Evolutionary conservation across 2,113 vertebrate species (phyloP).

Genomic region (Malurus elegans): DNA sequence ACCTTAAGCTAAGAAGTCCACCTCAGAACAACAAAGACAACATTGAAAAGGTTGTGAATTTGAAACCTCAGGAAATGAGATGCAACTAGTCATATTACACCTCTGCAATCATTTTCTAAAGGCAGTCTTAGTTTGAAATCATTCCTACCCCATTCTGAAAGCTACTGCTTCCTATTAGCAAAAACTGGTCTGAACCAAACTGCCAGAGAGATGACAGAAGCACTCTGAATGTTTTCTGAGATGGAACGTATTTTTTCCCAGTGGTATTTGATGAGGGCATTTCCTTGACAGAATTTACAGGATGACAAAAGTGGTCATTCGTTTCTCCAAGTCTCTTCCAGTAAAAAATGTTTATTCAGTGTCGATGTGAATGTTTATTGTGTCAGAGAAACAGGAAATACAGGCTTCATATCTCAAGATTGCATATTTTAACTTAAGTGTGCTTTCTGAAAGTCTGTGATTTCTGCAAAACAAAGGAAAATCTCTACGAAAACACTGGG

Average conservation of each 20-base stretch:
- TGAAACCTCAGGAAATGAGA: neutral
- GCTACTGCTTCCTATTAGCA: neutral
- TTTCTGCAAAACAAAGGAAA: conserved; percentile 2
- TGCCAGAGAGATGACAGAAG: neutral
- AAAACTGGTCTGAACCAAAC: neutral
- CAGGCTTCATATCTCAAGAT: conserved; percentile 5
- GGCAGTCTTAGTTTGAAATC: neutral
- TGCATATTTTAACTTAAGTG: conserved; percentile 22
- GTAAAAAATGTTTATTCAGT: conserved; percentile 51
- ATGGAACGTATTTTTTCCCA: neutral
- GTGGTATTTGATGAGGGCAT: neutral
- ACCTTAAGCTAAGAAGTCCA: neutral
- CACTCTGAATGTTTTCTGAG: neutral
- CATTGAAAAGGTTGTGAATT: neutral
- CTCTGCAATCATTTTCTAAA: neutral
- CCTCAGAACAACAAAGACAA: neutral
- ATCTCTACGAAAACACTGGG: neutral
- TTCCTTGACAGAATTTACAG: conserved; percentile 20
- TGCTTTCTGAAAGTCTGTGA: conserved; percentile 1
- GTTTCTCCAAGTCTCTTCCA: conserved; percentile 9
- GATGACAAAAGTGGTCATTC: neutral
- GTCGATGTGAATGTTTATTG: conserved; percentile 39
- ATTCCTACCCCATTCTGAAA: neutral
- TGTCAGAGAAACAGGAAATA: conserved; percentile 53
- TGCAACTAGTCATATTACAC: neutral